phyloP scores from a whole-genome alignment of 2,797 vertebrate genomes.

The Diplodus sargus region DNA sequence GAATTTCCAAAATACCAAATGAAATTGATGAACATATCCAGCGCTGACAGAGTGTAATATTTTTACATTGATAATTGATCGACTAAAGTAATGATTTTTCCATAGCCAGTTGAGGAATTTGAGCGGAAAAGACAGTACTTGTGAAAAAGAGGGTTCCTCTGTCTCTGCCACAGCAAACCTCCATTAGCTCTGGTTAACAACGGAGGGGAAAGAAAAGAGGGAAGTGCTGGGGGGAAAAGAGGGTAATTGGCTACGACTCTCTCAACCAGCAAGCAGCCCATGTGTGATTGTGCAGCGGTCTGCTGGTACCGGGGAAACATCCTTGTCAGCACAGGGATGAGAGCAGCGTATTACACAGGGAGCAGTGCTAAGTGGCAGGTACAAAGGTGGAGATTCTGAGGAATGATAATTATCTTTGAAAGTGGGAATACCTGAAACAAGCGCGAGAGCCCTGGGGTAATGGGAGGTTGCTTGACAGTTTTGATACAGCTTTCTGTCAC shows the following conservation, averaged over 20 bases:
- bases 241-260: constrained; percentile 61
- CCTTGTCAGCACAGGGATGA: constrained; percentile 58
- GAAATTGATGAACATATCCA: background rate
- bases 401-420: constrained; percentile 60
- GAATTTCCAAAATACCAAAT: constrained; percentile 12
- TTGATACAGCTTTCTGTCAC: constrained; percentile 10
- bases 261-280: constrained; percentile 27
- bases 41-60: background rate
- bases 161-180: constrained; percentile 35
- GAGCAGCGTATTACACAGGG: constrained; percentile 58
- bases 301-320: constrained; percentile 56
- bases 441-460: constrained; percentile 12
- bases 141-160: constrained; percentile 5
- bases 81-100: background rate
- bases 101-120: background rate
- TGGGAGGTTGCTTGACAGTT: constrained; percentile 40
- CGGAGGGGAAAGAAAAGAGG: background rate
- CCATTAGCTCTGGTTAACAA: constrained; percentile 52
- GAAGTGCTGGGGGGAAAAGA: constrained; percentile 10
- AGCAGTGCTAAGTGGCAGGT: constrained; percentile 58
- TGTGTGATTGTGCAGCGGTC: constrained; percentile 45
- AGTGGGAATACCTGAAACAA: constrained; percentile 45
- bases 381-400: constrained; percentile 57
- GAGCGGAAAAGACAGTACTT: background rate
- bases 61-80: background rate